Evolutionary conservation across 2,113 vertebrate genomes (phyloP).

Genomic region (Hylia prasina): DNA sequence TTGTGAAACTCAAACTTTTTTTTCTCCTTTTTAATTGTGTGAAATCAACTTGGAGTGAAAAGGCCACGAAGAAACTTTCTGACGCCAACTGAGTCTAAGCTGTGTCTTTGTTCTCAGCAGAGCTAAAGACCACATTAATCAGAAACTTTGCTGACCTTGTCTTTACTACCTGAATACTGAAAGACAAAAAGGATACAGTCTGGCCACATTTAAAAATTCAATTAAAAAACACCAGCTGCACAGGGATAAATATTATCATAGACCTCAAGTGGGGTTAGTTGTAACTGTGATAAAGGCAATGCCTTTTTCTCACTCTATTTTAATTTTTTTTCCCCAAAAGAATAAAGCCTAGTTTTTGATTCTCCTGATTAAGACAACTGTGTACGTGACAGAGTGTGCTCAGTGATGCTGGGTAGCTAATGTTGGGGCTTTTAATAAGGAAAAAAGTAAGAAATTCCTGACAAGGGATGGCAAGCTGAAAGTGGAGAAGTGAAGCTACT

Average conservation of each 20-base stretch:
- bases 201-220: conserved; percentile 57
- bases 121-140: conserved; percentile 46
- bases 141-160: conserved; percentile 51
- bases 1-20: conserved; percentile 26
- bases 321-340: not conserved
- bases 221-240: conserved; percentile 66
- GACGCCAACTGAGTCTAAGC: conserved; percentile 4
- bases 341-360: not conserved
- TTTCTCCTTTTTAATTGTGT: conserved; percentile 44
- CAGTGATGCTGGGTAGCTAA: not conserved
- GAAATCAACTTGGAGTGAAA: conserved; percentile 56
- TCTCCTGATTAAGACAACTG: not conserved
- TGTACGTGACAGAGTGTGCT: not conserved
- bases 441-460: not conserved
- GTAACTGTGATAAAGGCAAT: not conserved
- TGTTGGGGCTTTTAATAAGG: not conserved
- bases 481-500: not conserved
- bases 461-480: not conserved
- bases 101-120: conserved; percentile 37
- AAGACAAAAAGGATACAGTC: conserved; percentile 42
- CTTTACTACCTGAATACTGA: conserved; percentile 60
- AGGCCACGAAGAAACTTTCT: conserved; percentile 49
- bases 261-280: not conserved
- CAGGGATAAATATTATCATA: conserved; percentile 34
- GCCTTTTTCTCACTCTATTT: not conserved